Evolutionary conservation across 2,797 vertebrate species (phyloP).

Genomic region (Antrozous pallidus): DNA sequence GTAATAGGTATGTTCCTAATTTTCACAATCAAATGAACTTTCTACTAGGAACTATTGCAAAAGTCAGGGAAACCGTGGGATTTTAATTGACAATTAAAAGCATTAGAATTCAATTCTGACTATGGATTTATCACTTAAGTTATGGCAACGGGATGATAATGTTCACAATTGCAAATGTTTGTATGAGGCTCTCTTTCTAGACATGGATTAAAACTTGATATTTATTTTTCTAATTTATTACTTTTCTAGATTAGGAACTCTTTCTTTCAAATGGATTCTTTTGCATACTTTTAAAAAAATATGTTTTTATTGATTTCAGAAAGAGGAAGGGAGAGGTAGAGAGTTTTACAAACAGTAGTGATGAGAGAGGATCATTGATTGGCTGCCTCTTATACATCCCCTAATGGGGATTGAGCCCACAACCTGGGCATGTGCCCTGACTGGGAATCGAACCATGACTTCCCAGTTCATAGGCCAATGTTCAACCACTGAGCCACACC

Average conservation of each 20-base stretch:
- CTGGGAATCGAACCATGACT: no score
- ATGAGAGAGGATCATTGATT: no score
- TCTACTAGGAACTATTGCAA: background rate
- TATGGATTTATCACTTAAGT: background rate
- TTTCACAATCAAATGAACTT: background rate
- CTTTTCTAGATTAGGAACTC: background rate
- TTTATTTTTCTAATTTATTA: background rate
- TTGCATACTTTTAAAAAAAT: background rate
- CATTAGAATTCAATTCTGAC: background rate
- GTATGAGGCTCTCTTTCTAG: background rate
- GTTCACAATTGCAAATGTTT: background rate
- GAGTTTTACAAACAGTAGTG: no score
- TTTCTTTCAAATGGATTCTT: slow-evolving; percentile 9
- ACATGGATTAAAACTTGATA: background rate
- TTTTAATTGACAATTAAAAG: background rate
- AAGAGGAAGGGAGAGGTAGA: no score
- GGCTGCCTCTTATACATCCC: no score
- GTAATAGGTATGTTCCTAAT: background rate
- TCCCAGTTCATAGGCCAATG: no score
- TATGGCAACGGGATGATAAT: background rate
- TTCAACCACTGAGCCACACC: no score
- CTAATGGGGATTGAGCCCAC: no score
- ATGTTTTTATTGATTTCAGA: no score
- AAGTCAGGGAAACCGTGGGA: background rate
- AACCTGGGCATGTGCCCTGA: no score